Evolutionary conservation across 2,888 invertebrate genomes (phyloP).

Genomic region (Thereva nobilitata): DNA sequence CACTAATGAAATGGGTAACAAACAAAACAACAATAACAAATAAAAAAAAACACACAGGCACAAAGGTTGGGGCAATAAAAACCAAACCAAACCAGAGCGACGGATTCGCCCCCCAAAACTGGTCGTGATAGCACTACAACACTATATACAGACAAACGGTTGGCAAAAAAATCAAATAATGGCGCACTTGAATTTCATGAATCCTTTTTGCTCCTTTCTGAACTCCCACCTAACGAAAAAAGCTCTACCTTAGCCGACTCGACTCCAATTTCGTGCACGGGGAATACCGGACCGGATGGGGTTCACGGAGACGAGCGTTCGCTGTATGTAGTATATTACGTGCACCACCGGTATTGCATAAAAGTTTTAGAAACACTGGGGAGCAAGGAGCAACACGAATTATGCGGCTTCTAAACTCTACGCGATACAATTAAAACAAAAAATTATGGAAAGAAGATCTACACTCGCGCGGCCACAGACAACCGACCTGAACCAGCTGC

Average conservation of each 20-base stretch:
- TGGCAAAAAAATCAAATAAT: slow-evolving; percentile 33
- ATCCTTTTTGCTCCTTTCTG: slow-evolving; percentile 22
- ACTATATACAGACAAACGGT: slow-evolving; percentile 19
- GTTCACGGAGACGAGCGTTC: no score
- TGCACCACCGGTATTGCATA: no score
- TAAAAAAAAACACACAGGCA: slow-evolving; percentile 7
- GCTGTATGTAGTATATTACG: no score
- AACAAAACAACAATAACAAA: slow-evolving; percentile 27
- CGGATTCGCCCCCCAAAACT: slow-evolving; percentile 10
- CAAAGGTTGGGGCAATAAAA: slow-evolving; percentile 10
- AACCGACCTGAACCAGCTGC: no score
- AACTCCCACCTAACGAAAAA: slow-evolving; percentile 12
- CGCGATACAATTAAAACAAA: no score
- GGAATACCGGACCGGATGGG: no score
- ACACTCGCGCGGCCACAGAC: no score
- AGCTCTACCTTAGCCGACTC: not conserved
- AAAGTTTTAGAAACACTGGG: no score
- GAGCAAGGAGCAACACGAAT: no score
- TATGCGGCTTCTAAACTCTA: no score
- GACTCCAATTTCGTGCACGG: no score
- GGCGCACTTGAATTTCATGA: slow-evolving; percentile 34
- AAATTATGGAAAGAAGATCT: no score
- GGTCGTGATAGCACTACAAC: not conserved
- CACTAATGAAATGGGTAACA: slow-evolving; percentile 31
- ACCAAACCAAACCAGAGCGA: slow-evolving; percentile 2